Conservation (phyloP, 2,888 invertebrate genomes). For the Cataglyphis altisquamis region DNA sequence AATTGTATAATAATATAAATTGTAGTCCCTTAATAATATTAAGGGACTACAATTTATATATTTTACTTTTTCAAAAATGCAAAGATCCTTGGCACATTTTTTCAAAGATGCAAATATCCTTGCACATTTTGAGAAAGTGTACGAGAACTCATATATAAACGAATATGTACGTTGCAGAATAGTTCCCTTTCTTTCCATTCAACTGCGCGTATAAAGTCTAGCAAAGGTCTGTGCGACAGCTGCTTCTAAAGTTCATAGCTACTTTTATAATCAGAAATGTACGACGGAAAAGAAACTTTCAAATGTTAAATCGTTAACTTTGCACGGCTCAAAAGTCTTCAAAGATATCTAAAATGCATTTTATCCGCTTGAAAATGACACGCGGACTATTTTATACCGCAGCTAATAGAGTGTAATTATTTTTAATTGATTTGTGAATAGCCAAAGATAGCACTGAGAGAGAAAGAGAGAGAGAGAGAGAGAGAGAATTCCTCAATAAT, state of each 20-base stretch:
- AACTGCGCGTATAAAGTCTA: conserved; percentile 6
- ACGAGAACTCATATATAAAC: background rate
- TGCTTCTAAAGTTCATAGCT: background rate
- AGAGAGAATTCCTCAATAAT: background rate
- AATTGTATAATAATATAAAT: no score
- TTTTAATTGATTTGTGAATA: background rate
- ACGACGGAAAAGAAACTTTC: background rate
- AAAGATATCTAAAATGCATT: background rate
- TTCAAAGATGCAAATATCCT: no score
- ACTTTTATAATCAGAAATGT: background rate
- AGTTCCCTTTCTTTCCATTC: background rate
- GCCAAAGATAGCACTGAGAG: background rate
- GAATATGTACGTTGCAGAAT: background rate
- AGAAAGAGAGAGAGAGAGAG: background rate
- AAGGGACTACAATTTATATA: no score
- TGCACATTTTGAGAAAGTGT: no score
- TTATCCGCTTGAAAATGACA: background rate
- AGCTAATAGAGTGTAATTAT: background rate
- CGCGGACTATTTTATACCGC: background rate
- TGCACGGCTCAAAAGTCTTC: background rate
- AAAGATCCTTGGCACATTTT: no score
- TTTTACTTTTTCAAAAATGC: no score
- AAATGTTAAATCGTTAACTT: background rate
- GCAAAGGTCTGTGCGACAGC: background rate
- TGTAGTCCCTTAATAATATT: no score